Evolutionary conservation across 2,113 vertebrate genomes (phyloP), one percentile per base, ranked within the genome.

Genomic region (Leuciscus idus): DNA sequence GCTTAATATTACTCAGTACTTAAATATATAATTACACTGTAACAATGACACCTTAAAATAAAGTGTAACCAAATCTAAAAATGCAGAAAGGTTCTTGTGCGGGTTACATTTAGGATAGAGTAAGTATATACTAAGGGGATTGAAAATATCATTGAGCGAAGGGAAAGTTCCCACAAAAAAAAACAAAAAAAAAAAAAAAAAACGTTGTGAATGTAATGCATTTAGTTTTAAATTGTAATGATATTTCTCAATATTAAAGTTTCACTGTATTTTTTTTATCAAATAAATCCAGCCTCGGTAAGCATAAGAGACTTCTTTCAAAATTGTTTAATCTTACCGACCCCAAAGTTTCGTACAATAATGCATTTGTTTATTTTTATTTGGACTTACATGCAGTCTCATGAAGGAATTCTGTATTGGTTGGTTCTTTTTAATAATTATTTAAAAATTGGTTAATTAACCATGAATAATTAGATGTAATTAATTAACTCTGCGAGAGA

Each of bases 401-500:
- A 48, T 55, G 26, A 79, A 12, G 43, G 2, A 43, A 79, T 50
- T 75, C n/a, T 50, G 12, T 28, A 75, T 75, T 6, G 50, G 28
- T 39, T 13, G 11, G 11, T 39, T 61, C 28, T 59, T n/a, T 30
- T 76, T 77, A 61, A 61, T 39, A 79, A 79, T 57, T 59, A 79
- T 33, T 79, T 59, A 2, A 61, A 39, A 26, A 23, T 1, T 6
- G 9, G 10, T 57, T 61, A 79, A 61, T 79, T 61, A 13, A 79
- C 30, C 6, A 7, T 79, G 33, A 62, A 50, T 66, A 75, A 85
- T 52, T 52, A 86, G 59, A 84, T 81, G 36, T 39, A 81, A 73
- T 43, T 84, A 87, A 89, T 89, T 89, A 79, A 80, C 39, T 87
- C 55, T 80, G 74, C 72, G 50, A 55, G 19, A 17, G 1, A 9